Evolutionary conservation across 2,113 vertebrate genomes (phyloP).

Genomic region (Apaloderma vittatum): DNA sequence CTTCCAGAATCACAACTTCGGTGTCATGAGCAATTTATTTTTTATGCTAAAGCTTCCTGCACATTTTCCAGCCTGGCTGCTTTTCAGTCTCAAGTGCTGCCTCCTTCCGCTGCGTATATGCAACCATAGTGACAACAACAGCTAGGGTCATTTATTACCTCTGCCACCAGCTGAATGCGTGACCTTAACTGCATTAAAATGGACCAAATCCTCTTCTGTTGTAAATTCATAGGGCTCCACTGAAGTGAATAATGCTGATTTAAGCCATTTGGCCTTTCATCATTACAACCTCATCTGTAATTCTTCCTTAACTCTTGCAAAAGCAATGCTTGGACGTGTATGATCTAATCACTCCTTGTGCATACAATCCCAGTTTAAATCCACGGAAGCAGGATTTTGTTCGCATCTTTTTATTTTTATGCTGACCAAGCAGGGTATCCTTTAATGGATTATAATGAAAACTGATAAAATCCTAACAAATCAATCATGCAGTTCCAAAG

Average conservation of each 20-base stretch:
- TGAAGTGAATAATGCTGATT: slow-evolving; percentile 9
- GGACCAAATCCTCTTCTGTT: background rate
- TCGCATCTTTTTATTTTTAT: background rate
- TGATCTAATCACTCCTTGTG: background rate
- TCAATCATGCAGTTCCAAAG: background rate
- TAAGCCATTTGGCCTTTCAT: slow-evolving; percentile 33
- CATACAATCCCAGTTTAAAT: background rate
- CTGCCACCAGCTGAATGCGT: background rate
- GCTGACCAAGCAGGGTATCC: background rate
- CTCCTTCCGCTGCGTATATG: background rate
- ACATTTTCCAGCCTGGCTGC: background rate
- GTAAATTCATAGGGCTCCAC: slow-evolving; percentile 11
- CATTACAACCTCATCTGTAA: background rate
- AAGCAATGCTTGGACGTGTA: background rate
- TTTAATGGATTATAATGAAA: background rate
- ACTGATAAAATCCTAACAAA: background rate
- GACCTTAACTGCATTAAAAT: slow-evolving; percentile 12
- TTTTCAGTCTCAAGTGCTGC: background rate
- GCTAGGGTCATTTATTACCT: slow-evolving; percentile 7
- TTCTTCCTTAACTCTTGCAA: background rate
- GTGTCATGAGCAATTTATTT: background rate
- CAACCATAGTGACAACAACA: background rate
- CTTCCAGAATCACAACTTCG: background rate
- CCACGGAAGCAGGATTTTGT: background rate
- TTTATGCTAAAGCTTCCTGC: background rate